Base-by-base conservation (phyloP, 1,140 invertebrate genomes). In the Gonatopus flavifemur region DNA sequence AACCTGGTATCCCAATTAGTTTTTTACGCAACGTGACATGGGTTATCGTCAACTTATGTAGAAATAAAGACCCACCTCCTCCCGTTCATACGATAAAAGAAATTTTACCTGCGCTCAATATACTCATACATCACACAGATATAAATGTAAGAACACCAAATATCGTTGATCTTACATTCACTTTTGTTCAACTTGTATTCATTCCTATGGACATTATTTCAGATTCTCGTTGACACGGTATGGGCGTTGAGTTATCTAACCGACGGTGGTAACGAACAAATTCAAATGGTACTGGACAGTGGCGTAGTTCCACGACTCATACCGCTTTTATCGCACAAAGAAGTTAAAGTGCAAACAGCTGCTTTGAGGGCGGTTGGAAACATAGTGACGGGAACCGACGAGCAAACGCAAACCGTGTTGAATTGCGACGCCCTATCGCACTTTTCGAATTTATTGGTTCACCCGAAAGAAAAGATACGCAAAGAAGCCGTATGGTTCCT, bases 171-270 rank as follows among this genome's bases (percentile, higher is more conserved):
- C 22, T 33, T 2, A 10, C 18, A 44, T 9, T 28, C 13, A 33
- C 28, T 8, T 45, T 50, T 44, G 36, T 52, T 9, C 12, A 52
- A 43, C 3, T 56, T 5, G 20, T 18, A 25, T 19, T 19, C 24
- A 18, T 16, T 13, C 30, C 20, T 19, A 25, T 18, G 15, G 25
- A 45, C 6, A 20, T 37, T 36, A 24, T 36, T 18, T 36, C 72
- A 95, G 90, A 98, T 99, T 68, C 82, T 99, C 64, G 94, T 99
- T 39, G 97, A 99, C 74, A 98, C 97, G 38, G 94, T 99, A 30
- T 99, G 97, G 98, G 96, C 97, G 20, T 84, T 99, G 52, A 98
- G 96, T 67, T 99, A 99, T 80, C 78, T 99, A 62, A 99, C 97
- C 36, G 96, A 98, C 70, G 94, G 93, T 49, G 97, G 97, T 16